Conservation (phyloP, 2,888 invertebrate species). For the Stenchaetothrips biformis region DNA sequence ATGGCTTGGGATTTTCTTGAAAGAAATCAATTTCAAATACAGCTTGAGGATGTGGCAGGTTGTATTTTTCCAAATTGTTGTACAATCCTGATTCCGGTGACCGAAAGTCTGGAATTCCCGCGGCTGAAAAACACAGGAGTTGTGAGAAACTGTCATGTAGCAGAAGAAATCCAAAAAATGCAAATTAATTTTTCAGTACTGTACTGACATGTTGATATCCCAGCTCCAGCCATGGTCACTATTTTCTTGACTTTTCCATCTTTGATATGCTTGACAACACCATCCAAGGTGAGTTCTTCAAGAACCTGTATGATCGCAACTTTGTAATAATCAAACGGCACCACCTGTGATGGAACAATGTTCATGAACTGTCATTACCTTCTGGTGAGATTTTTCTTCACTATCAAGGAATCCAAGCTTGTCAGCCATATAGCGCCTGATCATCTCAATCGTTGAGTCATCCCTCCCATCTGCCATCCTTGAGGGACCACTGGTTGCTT, state of each 20-base stretch:
- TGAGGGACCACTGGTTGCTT: background rate
- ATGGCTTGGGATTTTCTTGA: slow-evolving; percentile 81
- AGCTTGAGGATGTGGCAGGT: slow-evolving; percentile 84
- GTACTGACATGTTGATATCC: slow-evolving; percentile 87
- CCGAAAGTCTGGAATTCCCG: slow-evolving; percentile 94
- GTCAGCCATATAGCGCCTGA: slow-evolving; percentile 60
- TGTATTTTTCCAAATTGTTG: slow-evolving; percentile 83
- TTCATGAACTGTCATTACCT: slow-evolving; percentile 31
- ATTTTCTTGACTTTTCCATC: slow-evolving; percentile 74
- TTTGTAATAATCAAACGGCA: background rate
- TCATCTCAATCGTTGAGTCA: slow-evolving; percentile 56
- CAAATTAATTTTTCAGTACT: slow-evolving; percentile 29
- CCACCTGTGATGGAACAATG: slow-evolving; percentile 25
- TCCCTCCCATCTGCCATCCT: slow-evolving; percentile 41
- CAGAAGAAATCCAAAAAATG: slow-evolving; percentile 32
- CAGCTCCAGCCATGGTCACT: slow-evolving; percentile 92
- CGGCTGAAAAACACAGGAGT: slow-evolving; percentile 56
- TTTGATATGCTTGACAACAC: slow-evolving; percentile 73
- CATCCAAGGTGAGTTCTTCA: slow-evolving; percentile 66
- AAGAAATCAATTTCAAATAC: slow-evolving; percentile 91
- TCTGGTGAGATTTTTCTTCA: slow-evolving; percentile 40
- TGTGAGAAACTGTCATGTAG: slow-evolving; percentile 31
- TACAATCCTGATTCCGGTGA: slow-evolving; percentile 90
- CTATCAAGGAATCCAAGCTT: slow-evolving; percentile 55
- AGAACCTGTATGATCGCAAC: slow-evolving; percentile 51